A percentile compares a stretch with the other conserved stretches of the same genome.
Evolutionary conservation across 1,140 invertebrate species (phyloP).

Genomic region (Eumeta japonica): DNA sequence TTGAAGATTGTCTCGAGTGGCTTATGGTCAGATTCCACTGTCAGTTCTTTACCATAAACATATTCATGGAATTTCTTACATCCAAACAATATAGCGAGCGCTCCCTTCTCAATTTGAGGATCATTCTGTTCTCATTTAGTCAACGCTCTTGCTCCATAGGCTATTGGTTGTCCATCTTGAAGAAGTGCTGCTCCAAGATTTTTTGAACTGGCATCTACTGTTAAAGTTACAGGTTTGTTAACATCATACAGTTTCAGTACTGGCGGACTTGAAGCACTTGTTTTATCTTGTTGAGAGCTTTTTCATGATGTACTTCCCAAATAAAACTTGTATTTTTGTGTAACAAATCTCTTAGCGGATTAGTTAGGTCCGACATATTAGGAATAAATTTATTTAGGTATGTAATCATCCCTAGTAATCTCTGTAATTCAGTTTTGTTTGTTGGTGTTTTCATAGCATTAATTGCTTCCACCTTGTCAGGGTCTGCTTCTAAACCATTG

Average conservation of each 20-base stretch:
- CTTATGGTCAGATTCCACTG: conserved; percentile 23
- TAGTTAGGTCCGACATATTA: conserved; percentile 18
- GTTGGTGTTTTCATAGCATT: conserved; percentile 20
- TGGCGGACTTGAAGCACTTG: conserved; percentile 15
- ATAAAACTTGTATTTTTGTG: conserved; percentile 18
- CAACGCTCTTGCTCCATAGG: conserved; percentile 36
- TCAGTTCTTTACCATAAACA: conserved; percentile 27
- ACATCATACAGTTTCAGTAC: conserved; percentile 9
- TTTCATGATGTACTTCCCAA: conserved; percentile 14
- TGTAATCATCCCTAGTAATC: conserved; percentile 39
- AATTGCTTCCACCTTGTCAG: conserved; percentile 34
- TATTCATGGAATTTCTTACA: conserved; percentile 32
- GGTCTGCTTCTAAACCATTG: conserved; percentile 35
- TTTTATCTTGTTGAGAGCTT: conserved; percentile 21
- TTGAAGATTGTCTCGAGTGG: conserved; percentile 9
- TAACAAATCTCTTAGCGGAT: conserved; percentile 19
- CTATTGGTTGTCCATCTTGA: conserved; percentile 23
- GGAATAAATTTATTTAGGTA: conserved; percentile 36
- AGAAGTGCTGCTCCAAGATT: conserved; percentile 23
- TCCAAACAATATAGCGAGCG: conserved; percentile 27
- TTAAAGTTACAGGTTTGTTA: conserved; percentile 9
- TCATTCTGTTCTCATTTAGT: conserved; percentile 32
- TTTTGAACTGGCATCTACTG: conserved; percentile 31
- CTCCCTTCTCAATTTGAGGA: conserved; percentile 45
- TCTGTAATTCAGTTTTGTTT: conserved; percentile 25